phyloP scores from a whole-genome alignment of 2,113 vertebrate genomes.

The Zosterops pallidus region DNA sequence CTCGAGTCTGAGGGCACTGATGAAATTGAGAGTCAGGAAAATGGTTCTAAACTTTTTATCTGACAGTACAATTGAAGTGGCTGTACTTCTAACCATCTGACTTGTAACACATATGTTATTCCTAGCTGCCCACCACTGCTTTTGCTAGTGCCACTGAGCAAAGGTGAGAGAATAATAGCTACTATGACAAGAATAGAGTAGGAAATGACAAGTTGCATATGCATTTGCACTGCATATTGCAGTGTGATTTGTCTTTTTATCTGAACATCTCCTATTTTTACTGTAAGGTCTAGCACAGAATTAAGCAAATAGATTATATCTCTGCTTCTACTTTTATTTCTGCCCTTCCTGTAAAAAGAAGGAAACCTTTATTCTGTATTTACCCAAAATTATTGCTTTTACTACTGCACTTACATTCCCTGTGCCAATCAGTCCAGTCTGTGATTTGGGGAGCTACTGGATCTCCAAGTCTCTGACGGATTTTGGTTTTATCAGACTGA shows the following conservation, averaged over 20 bases:
- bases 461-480: not conserved
- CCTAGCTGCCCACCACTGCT: not conserved
- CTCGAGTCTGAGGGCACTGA: accelerated
- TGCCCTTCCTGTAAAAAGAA: not conserved
- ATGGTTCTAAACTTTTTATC: not conserved
- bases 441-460: not conserved
- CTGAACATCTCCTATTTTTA: not conserved
- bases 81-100: not conserved
- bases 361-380: not conserved
- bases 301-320: not conserved
- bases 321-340: not conserved
- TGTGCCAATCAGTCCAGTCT: not conserved
- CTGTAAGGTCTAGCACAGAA: not conserved
- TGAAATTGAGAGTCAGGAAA: not conserved
- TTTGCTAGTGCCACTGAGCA: not conserved
- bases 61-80: not conserved
- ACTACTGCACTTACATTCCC: not conserved
- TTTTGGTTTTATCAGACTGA: not conserved
- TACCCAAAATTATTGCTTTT: not conserved
- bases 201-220: not conserved
- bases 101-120: not conserved
- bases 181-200: not conserved
- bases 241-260: not conserved
- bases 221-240: not conserved
- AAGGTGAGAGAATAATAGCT: not conserved